These are phyloP conservation scores for Cyprinodon tularosa DNA, from an alignment of 2,113 vertebrate species.

Conservation along the genomic window DNA sequence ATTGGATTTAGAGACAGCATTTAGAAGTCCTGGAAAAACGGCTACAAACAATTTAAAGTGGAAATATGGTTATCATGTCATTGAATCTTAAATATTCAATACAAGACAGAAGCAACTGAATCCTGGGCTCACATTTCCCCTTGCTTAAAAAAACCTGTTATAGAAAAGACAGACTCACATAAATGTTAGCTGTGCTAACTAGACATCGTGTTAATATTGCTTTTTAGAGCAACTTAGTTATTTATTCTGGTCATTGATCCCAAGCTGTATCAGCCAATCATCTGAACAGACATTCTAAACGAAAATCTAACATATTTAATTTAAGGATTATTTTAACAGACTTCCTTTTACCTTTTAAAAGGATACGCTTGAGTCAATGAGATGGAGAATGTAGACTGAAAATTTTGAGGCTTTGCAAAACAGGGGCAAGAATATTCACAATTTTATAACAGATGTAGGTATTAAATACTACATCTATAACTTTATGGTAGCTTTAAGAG, in stretches of 20 bases:
- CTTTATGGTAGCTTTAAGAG: no score
- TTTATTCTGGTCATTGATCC: neutral
- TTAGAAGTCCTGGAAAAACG: constrained; percentile 25
- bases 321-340: neutral
- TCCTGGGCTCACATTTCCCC: constrained; percentile 44
- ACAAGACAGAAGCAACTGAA: constrained; percentile 34
- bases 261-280: neutral
- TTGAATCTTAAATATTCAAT: constrained; percentile 23
- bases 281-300: neutral
- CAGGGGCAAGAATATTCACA: neutral
- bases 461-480: neutral
- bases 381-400: neutral
- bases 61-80: constrained; percentile 33
- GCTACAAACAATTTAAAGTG: constrained; percentile 48
- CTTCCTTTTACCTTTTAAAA: neutral
- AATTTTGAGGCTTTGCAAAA: neutral
- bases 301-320: neutral
- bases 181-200: constrained; percentile 26
- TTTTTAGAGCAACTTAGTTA: neutral
- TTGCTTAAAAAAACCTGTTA: constrained; percentile 18
- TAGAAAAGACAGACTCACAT: constrained; percentile 18
- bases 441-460: neutral
- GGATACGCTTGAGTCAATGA: neutral
- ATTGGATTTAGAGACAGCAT: constrained; percentile 36
- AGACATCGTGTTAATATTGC: constrained; percentile 1